A percentile compares a stretch with the other conserved stretches of the same genome.
Conservation (phyloP, 2,113 vertebrate genomes). For the Ia io region DNA sequence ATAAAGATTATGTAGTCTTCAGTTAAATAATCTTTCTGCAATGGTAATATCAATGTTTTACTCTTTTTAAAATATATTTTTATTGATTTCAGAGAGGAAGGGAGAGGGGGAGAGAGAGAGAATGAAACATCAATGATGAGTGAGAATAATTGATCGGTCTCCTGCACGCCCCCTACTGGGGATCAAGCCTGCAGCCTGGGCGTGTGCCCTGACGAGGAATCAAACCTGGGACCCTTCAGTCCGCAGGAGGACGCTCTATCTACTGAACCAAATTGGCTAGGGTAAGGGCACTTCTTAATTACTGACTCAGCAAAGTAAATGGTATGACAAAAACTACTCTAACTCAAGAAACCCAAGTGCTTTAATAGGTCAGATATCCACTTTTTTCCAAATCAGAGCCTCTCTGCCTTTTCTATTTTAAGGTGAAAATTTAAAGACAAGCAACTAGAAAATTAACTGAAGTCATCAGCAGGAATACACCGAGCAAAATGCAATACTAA, state of each 20-base stretch:
- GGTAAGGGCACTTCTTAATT: not conserved
- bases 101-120: too few relatives aligned
- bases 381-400: not conserved
- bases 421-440: slow-evolving; percentile 6
- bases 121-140: too few relatives aligned
- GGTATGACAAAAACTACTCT: not conserved
- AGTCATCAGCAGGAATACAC: not conserved
- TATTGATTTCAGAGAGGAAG: too few relatives aligned
- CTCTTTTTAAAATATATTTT: not conserved
- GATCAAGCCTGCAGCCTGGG: too few relatives aligned
- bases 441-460: not conserved
- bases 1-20: not conserved
- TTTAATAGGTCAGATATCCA: not conserved
- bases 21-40: not conserved
- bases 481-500: not conserved
- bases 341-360: not conserved
- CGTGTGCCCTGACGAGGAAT: too few relatives aligned
- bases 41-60: not conserved
- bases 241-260: too few relatives aligned
- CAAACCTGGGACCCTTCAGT: too few relatives aligned
- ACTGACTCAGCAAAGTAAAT: not conserved
- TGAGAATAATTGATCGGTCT: too few relatives aligned
- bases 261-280: too few relatives aligned
- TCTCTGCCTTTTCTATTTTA: slow-evolving; percentile 5
- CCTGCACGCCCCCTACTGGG: too few relatives aligned